phyloP scores from a whole-genome alignment of 2,888 invertebrate genomes.

The Aquatica leii region DNA sequence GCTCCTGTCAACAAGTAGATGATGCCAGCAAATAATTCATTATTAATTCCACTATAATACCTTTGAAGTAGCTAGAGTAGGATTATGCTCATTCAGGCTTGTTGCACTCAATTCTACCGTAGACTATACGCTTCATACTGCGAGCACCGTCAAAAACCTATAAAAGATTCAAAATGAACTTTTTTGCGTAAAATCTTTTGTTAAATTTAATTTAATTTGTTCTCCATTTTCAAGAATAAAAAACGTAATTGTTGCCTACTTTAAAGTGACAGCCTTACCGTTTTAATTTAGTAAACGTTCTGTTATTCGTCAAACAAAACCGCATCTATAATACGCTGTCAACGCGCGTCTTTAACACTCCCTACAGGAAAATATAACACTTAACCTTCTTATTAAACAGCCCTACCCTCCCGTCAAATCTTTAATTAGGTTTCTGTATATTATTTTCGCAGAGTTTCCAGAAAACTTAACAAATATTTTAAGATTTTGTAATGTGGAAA shows the following conservation, averaged over 20 bases:
- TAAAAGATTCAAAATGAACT: conserved; percentile 6
- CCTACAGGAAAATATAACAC: conserved; percentile 29
- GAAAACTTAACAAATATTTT: conserved; percentile 15
- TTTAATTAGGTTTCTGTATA: conserved; percentile 40
- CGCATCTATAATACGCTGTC: conserved; percentile 46
- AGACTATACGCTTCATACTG: conserved; percentile 9
- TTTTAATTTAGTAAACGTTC: conserved; percentile 30
- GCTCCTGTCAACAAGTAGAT: conserved; percentile 44
- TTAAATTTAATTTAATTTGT: conserved; percentile 2
- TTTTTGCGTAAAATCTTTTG: conserved; percentile 4
- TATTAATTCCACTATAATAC: conserved; percentile 44
- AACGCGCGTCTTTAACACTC: conserved; percentile 34
- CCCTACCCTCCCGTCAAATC: conserved; percentile 36
- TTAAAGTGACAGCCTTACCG: conserved; percentile 23
- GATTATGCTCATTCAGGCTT: conserved; percentile 33
- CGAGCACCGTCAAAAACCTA: conserved; percentile 14
- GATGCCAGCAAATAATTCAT: conserved; percentile 46
- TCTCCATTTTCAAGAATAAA: conserved; percentile 9
- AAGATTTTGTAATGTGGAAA: background rate
- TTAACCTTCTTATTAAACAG: conserved; percentile 24
- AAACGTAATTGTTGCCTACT: conserved; percentile 13
- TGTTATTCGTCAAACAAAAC: conserved; percentile 45
- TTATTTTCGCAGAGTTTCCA: conserved; percentile 18
- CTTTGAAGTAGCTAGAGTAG: conserved; percentile 38
- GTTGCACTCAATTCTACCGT: conserved; percentile 24